Conservation (phyloP, 1,140 invertebrate genomes). For the Batillaria attramentaria region DNA sequence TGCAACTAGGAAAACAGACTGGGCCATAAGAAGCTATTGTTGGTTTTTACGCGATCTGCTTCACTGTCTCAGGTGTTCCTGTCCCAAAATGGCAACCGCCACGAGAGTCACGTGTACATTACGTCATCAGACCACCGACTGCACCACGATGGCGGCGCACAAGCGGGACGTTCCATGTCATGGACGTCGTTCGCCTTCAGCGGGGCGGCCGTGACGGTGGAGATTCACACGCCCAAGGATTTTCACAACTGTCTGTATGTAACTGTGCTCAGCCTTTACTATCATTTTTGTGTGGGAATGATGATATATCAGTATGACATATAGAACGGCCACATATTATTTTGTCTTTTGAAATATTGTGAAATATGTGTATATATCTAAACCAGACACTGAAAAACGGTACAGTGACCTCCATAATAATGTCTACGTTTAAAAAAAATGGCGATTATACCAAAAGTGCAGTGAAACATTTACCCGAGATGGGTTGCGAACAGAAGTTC, state of each 20-base stretch:
- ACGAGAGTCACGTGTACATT: conserved; percentile 17
- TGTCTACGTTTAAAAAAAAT: no score
- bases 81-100: conserved; percentile 1
- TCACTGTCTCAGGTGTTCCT: conserved; percentile 14
- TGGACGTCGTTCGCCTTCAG: conserved; percentile 32
- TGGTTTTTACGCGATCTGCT: no score
- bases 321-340: neutral
- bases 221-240: conserved; percentile 1
- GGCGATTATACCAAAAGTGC: no score
- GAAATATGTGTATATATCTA: no score
- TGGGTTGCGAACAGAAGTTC: neutral
- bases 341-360: no score
- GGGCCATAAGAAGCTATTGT: no score
- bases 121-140: conserved; percentile 9
- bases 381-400: no score
- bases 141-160: neutral
- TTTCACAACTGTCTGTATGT: conserved; percentile 16
- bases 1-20: no score
- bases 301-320: no score
- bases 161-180: conserved; percentile 22
- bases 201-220: conserved; percentile 11
- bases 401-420: no score
- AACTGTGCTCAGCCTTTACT: neutral
- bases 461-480: no score
- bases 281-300: neutral